A percentile compares a stretch with the other conserved stretches of the same genome.
Conservation (phyloP, 2,797 vertebrate genomes). For the Anas bahamensis region DNA sequence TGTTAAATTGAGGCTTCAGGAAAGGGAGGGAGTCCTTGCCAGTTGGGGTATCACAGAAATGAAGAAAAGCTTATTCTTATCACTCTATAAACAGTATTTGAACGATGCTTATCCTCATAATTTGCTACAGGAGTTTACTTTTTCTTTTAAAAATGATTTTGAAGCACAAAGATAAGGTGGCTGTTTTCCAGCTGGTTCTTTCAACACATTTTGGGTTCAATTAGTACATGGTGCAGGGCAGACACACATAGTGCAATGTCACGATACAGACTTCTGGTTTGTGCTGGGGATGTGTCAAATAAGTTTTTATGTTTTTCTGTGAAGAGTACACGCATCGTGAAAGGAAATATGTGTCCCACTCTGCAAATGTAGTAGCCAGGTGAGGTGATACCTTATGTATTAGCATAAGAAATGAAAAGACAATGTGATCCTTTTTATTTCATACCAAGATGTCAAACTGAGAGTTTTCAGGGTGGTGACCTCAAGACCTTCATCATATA, state of each 20-base stretch:
- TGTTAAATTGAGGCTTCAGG: constrained; percentile 23
- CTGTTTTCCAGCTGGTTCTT: constrained; percentile 32
- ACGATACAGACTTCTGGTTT: neutral
- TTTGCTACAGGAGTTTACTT: constrained; percentile 44
- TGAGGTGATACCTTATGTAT: constrained; percentile 23
- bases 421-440: constrained; percentile 26
- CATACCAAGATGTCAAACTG: constrained; percentile 62
- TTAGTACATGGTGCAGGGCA: neutral
- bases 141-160: constrained; percentile 44
- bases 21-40: neutral
- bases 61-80: constrained; percentile 58
- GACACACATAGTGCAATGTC: neutral
- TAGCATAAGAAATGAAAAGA: constrained; percentile 57
- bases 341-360: neutral
- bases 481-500: constrained; percentile 47
- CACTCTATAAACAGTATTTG: constrained; percentile 5
- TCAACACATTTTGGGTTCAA: neutral
- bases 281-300: neutral
- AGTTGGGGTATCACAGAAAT: constrained; percentile 23
- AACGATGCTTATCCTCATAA: constrained; percentile 13
- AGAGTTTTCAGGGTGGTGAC: constrained; percentile 31
- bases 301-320: neutral
- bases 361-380: neutral
- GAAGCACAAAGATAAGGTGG: constrained; percentile 26
- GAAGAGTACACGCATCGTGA: neutral